A percentile compares a stretch with the other conserved stretches of the same genome.
phyloP scores from a whole-genome alignment of 2,888 invertebrate species.

The Drosophila crucigera region DNA sequence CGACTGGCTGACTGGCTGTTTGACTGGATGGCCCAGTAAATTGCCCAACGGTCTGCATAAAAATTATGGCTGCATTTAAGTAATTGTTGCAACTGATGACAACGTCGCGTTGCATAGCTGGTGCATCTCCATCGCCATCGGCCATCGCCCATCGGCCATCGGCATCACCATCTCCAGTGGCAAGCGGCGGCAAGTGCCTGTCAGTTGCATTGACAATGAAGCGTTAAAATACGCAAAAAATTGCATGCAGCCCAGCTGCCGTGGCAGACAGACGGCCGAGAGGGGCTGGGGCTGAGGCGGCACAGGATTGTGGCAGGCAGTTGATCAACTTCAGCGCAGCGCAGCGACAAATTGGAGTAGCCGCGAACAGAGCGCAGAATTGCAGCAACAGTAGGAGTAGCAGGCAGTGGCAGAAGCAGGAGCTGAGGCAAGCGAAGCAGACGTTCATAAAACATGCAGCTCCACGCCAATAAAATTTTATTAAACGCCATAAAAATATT shows the following conservation, averaged over 20 bases:
- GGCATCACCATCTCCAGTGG: slow-evolving; percentile 14
- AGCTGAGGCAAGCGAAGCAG: slow-evolving; percentile 22
- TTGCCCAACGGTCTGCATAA: slow-evolving; percentile 65
- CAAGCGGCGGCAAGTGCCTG: slow-evolving; percentile 58
- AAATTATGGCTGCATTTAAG: slow-evolving; percentile 79
- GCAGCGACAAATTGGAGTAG: slow-evolving; percentile 73
- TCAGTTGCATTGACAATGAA: slow-evolving; percentile 70
- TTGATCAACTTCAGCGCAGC: slow-evolving; percentile 65
- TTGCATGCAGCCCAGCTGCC: slow-evolving; percentile 40
- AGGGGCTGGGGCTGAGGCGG: slow-evolving; percentile 1
- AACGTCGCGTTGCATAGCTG: slow-evolving; percentile 47
- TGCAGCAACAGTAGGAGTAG: slow-evolving; percentile 1
- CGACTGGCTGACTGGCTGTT: slow-evolving; percentile 21
- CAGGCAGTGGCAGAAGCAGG: slow-evolving; percentile 5
- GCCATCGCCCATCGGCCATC: slow-evolving; percentile 2
- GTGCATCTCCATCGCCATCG: slow-evolving; percentile 13
- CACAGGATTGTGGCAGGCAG: slow-evolving; percentile 19
- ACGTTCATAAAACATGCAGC: slow-evolving; percentile 61
- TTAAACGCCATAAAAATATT: slow-evolving; percentile 79
- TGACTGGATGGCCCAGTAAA: slow-evolving; percentile 39
- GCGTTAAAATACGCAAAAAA: slow-evolving; percentile 68
- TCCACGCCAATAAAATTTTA: slow-evolving; percentile 74
- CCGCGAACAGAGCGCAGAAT: slow-evolving; percentile 1
- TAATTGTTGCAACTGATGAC: slow-evolving; percentile 79
- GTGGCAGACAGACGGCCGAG: slow-evolving; percentile 20